Evolutionary conservation across 2,797 vertebrate genomes (phyloP).

Genomic region (Chiroxiphia lanceolata): DNA sequence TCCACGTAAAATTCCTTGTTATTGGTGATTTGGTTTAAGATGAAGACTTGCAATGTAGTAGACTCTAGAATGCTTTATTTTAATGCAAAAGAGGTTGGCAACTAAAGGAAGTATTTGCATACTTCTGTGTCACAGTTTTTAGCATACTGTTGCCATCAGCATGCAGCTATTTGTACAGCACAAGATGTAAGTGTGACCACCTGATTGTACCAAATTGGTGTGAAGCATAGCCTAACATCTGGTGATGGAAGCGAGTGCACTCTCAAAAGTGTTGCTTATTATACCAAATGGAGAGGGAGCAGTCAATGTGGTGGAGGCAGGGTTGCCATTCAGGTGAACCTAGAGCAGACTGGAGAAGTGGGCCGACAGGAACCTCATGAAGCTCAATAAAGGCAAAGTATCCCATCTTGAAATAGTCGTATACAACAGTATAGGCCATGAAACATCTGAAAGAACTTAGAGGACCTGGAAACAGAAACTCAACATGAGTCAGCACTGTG

Average conservation of each 20-base stretch:
- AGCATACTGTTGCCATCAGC: not conserved
- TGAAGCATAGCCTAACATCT: not conserved
- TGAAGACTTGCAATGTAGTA: not conserved
- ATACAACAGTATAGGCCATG: not conserved
- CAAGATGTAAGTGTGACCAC: not conserved
- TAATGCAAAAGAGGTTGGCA: not conserved
- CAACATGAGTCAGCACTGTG: not conserved
- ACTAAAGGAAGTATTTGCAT: not conserved
- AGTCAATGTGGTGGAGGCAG: not conserved
- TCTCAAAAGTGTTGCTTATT: not conserved
- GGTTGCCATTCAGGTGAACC: not conserved
- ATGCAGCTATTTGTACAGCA: not conserved
- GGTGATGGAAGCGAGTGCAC: accelerated
- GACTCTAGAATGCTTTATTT: not conserved
- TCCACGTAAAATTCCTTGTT: not conserved
- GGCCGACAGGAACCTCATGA: not conserved
- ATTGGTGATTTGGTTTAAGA: not conserved
- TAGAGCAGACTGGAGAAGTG: not conserved
- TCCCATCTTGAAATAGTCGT: not conserved
- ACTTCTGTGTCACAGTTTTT: not conserved
- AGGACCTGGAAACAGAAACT: not conserved
- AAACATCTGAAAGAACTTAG: not conserved
- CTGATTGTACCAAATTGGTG: not conserved
- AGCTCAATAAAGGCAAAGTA: not conserved
- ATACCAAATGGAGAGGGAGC: not conserved